Conservation (phyloP, 2,797 vertebrate species). For the Poecilia picta region DNA sequence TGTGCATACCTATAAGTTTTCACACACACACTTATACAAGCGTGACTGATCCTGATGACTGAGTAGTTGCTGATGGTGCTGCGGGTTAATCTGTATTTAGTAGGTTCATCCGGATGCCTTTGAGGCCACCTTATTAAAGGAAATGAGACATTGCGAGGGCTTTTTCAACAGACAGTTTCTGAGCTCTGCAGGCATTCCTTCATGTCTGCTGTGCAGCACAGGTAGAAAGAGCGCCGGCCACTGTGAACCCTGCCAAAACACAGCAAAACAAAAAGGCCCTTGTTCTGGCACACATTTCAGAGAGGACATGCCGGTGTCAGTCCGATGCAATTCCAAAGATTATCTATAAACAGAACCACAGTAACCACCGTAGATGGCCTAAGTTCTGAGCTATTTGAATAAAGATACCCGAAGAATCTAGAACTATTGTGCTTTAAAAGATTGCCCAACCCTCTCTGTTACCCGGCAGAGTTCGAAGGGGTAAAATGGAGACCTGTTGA, state of each 20-base stretch:
- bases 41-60: slow-evolving; percentile 70
- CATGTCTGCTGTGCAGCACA: slow-evolving; percentile 56
- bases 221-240: slow-evolving; percentile 56
- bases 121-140: slow-evolving; percentile 77
- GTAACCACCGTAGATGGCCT: slow-evolving; percentile 59
- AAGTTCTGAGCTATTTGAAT: slow-evolving; percentile 69
- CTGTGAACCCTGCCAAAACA: slow-evolving; percentile 50
- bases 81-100: slow-evolving; percentile 85
- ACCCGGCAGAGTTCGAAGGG: slow-evolving; percentile 35
- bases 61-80: slow-evolving; percentile 75
- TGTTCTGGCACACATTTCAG: slow-evolving; percentile 70
- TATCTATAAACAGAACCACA: slow-evolving; percentile 64
- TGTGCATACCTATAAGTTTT: slow-evolving; percentile 16
- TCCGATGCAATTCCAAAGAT: slow-evolving; percentile 68
- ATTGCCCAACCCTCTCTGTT: slow-evolving; percentile 58
- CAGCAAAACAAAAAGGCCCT: slow-evolving; percentile 68
- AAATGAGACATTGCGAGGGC: slow-evolving; percentile 75
- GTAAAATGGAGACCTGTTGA: slow-evolving; percentile 69
- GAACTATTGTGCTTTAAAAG: slow-evolving; percentile 72
- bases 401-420: slow-evolving; percentile 71
- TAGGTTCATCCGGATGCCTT: slow-evolving; percentile 81
- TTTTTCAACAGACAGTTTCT: slow-evolving; percentile 76
- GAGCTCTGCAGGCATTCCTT: slow-evolving; percentile 69
- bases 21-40: slow-evolving; percentile 12
- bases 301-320: slow-evolving; percentile 69